Evolutionary conservation across 2,797 vertebrate species (phyloP).

Genomic region (Melanotaenia parkinsoni): DNA sequence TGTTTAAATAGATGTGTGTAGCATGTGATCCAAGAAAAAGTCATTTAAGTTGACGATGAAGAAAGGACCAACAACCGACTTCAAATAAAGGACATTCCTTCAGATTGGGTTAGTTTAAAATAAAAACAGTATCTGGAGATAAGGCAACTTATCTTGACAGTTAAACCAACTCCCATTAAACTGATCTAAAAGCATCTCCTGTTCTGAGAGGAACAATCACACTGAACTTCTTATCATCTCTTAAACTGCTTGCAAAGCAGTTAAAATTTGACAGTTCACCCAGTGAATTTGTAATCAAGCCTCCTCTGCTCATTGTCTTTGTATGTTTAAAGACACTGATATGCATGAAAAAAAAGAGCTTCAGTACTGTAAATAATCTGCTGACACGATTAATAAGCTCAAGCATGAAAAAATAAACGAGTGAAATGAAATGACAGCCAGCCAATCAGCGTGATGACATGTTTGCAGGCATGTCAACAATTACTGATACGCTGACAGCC

Average conservation of each 20-base stretch:
- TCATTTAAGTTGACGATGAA: conserved; percentile 8
- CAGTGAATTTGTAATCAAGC: background rate
- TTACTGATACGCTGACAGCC: conserved; percentile 70
- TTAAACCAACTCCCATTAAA: conserved; percentile 25
- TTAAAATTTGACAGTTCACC: conserved; percentile 4
- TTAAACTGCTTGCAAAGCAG: background rate
- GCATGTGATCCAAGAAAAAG: conserved; percentile 1
- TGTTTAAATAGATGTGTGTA: conserved; percentile 27
- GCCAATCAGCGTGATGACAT: conserved; percentile 40
- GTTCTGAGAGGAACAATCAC: conserved; percentile 11
- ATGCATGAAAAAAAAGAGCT: conserved; percentile 3
- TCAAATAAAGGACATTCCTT: conserved; percentile 6
- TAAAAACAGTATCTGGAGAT: conserved; percentile 7
- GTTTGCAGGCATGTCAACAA: conserved; percentile 56
- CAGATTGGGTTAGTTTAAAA: background rate
- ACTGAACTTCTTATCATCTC: conserved; percentile 21
- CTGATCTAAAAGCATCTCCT: conserved; percentile 3
- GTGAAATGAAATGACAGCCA: conserved; percentile 10
- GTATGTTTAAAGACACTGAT: conserved; percentile 6
- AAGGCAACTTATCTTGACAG: background rate
- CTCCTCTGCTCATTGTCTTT: conserved; percentile 17
- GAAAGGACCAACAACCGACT: background rate
- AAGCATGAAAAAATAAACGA: background rate
- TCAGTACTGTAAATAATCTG: background rate
- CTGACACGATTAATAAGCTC: background rate